Conservation (phyloP, 2,797 vertebrate species). For the Mionectes olivaceus region DNA sequence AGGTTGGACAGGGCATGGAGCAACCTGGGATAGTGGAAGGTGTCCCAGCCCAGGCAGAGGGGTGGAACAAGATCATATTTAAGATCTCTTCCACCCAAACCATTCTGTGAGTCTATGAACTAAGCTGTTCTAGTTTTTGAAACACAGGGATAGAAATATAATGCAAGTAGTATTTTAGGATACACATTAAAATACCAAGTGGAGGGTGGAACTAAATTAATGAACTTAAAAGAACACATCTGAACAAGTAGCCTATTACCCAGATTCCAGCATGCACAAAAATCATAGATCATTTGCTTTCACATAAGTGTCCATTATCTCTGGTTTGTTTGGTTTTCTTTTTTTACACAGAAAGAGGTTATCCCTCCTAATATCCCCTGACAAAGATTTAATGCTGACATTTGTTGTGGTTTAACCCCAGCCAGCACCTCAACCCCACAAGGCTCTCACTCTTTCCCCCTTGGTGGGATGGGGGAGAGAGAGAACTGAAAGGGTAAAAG, state of each 20-base stretch:
- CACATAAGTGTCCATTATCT: constrained; percentile 10
- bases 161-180: neutral
- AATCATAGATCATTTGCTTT: constrained; percentile 10
- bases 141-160: neutral
- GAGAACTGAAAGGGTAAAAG: neutral
- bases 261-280: neutral
- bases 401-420: neutral
- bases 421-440: neutral
- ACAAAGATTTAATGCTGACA: constrained; percentile 45
- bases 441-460: neutral
- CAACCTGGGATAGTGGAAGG: neutral
- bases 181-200: neutral
- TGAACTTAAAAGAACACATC: constrained; percentile 17
- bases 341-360: neutral
- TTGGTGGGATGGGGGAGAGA: neutral
- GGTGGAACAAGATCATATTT: neutral
- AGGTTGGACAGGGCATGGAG: fast-evolving
- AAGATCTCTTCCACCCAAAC: neutral
- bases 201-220: constrained; percentile 16
- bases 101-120: neutral
- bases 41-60: neutral
- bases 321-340: neutral
- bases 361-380: neutral
- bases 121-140: neutral
- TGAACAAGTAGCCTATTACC: constrained; percentile 1